Conservation (phyloP, 1,140 invertebrate species). For the Brachionus sp. region DNA sequence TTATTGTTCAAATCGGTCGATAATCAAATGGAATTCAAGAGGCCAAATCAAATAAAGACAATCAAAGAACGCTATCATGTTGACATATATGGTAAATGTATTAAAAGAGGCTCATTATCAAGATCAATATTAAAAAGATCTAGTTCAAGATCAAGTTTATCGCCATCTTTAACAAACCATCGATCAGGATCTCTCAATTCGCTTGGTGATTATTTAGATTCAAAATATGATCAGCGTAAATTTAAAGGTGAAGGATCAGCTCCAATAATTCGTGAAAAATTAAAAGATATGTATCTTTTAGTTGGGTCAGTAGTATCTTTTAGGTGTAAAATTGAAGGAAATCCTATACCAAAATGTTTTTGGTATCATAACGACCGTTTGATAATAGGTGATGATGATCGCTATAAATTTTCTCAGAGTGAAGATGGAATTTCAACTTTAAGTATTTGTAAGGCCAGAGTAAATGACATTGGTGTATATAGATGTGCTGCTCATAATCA, state of each 20-base stretch:
- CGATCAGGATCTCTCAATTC: neutral
- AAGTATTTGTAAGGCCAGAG: slow-evolving; percentile 53
- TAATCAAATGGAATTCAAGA: neutral
- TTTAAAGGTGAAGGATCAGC: slow-evolving; percentile 49
- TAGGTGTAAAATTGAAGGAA: slow-evolving; percentile 78
- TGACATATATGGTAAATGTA: slow-evolving; percentile 48
- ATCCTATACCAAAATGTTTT: slow-evolving; percentile 81
- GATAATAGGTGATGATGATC: slow-evolving; percentile 53
- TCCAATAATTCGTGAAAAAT: slow-evolving; percentile 63
- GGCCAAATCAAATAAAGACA: neutral
- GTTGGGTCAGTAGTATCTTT: slow-evolving; percentile 74
- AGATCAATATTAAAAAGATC: neutral
- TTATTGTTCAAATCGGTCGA: neutral
- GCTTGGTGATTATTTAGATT: neutral
- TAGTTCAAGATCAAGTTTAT: neutral
- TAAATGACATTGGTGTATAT: slow-evolving; percentile 75
- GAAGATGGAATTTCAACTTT: slow-evolving; percentile 65
- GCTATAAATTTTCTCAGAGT: slow-evolving; percentile 70
- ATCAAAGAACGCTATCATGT: slow-evolving; percentile 48
- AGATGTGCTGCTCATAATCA: slow-evolving; percentile 79
- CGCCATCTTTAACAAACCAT: neutral
- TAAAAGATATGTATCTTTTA: slow-evolving; percentile 68
- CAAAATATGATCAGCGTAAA: neutral
- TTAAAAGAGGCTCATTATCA: slow-evolving; percentile 23
- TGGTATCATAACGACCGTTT: slow-evolving; percentile 69